Evolutionary conservation across 2,797 vertebrate genomes (phyloP).

Genomic region (Micromesistius poutassou): DNA sequence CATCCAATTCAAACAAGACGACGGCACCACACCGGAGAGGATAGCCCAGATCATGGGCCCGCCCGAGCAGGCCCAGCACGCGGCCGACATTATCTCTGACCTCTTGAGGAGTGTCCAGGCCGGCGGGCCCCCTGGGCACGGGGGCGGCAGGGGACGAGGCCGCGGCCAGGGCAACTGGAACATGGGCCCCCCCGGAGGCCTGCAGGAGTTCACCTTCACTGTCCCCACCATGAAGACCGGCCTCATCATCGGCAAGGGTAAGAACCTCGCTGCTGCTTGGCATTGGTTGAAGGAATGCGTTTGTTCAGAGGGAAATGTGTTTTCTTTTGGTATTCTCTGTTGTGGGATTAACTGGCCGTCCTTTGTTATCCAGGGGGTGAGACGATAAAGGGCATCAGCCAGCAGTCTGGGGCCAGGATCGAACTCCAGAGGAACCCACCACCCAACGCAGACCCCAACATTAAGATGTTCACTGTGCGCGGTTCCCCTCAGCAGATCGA

Average conservation of each 20-base stretch:
- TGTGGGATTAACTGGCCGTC: not conserved
- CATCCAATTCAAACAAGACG: constrained; percentile 99
- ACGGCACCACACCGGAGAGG: constrained; percentile 94
- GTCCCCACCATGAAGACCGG: constrained; percentile 98
- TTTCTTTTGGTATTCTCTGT: not conserved
- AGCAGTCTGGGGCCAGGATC: constrained; percentile 96
- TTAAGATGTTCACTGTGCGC: constrained; percentile 97
- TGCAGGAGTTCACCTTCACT: constrained; percentile 98
- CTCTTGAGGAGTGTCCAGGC: constrained; percentile 95
- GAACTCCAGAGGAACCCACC: constrained; percentile 97
- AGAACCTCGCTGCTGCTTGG: not conserved
- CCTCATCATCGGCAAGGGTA: constrained; percentile 97
- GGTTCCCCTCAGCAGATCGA: constrained; percentile 98
- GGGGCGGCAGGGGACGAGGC: constrained; percentile 91
- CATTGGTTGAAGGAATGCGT: not conserved
- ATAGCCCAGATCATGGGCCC: constrained; percentile 98
- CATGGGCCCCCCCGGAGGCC: constrained; percentile 96
- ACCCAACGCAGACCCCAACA: constrained; percentile 94
- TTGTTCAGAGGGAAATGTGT: not conserved
- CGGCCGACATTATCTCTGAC: constrained; percentile 95
- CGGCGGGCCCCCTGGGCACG: constrained; percentile 89
- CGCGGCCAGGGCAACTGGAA: constrained; percentile 98
- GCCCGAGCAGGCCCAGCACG: constrained; percentile 94
- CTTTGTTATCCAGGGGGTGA: constrained; percentile 82
- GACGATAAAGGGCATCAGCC: constrained; percentile 98